These are phyloP conservation scores for Orchesellides sinensis DNA, from an alignment of 2,888 invertebrate genomes.

Conservation along the genomic window DNA sequence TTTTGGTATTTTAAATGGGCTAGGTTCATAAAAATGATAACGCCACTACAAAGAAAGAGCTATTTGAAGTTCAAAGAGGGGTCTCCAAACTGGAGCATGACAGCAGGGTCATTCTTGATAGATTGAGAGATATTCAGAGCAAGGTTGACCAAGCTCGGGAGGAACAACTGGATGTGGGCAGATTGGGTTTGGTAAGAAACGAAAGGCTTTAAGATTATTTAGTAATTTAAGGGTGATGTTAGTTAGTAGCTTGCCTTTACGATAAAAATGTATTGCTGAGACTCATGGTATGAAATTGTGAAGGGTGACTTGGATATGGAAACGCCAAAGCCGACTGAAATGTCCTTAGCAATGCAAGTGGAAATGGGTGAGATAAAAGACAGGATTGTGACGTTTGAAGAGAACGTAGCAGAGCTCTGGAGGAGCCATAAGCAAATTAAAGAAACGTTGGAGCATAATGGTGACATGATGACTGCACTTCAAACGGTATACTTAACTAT, in stretches of 20 bases:
- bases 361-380: slow-evolving; percentile 57
- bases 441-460: slow-evolving; percentile 61
- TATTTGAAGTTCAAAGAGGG: slow-evolving; percentile 32
- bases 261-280: neutral
- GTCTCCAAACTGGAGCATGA: slow-evolving; percentile 47
- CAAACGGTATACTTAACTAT: slow-evolving; percentile 49
- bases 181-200: slow-evolving; percentile 5
- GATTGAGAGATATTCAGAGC: slow-evolving; percentile 44
- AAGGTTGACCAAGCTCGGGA: slow-evolving; percentile 44
- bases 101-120: slow-evolving; percentile 32
- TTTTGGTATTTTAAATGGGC: no score
- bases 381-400: slow-evolving; percentile 64
- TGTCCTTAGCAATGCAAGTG: slow-evolving; percentile 43
- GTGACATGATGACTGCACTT: slow-evolving; percentile 63
- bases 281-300: neutral
- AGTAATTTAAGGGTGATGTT: no score
- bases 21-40: slow-evolving; percentile 55
- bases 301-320: slow-evolving; percentile 18
- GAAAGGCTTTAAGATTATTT: neutral
- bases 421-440: slow-evolving; percentile 64
- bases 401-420: slow-evolving; percentile 67
- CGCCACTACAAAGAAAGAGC: slow-evolving; percentile 51
- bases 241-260: neutral
- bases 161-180: slow-evolving; percentile 37
- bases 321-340: slow-evolving; percentile 23